phyloP scores from a whole-genome alignment of 1,140 invertebrate species.

The Oscheius sp. region DNA sequence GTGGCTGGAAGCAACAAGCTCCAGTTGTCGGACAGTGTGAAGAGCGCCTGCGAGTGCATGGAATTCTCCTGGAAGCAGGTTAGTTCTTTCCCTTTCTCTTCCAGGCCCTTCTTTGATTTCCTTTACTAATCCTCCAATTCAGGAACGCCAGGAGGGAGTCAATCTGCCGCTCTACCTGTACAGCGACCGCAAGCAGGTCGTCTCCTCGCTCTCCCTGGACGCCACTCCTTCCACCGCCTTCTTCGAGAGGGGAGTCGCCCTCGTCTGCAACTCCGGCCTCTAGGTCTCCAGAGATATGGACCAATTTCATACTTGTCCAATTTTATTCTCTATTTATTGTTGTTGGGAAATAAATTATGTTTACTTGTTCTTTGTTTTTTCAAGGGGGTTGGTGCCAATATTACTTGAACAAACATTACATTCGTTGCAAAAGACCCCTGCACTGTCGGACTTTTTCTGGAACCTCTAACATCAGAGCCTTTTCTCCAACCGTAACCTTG shows the following conservation, averaged over 20 bases:
- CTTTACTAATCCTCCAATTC: conserved; percentile 35
- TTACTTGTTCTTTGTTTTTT: too few relatives aligned
- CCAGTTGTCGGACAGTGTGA: conserved; percentile 23
- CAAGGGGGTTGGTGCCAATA: too few relatives aligned
- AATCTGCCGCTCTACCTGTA: conserved; percentile 92
- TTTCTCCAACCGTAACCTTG: too few relatives aligned
- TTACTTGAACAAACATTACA: too few relatives aligned
- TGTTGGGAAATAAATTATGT: too few relatives aligned
- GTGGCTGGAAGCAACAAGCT: conserved; percentile 28
- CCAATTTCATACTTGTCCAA: too few relatives aligned
- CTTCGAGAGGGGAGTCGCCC: conserved; percentile 92
- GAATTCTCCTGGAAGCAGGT: conserved; percentile 31
- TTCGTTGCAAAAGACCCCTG: too few relatives aligned
- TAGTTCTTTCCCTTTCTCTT: conserved; percentile 7
- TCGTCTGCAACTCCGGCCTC: conserved; percentile 50
- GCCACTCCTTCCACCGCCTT: conserved; percentile 81
- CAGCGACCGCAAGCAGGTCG: conserved; percentile 83
- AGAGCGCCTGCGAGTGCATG: background rate
- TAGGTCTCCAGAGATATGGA: too few relatives aligned
- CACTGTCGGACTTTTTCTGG: too few relatives aligned
- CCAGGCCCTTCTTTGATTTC: background rate
- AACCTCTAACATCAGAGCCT: too few relatives aligned
- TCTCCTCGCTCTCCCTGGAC: conserved; percentile 91
- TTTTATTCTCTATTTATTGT: too few relatives aligned
- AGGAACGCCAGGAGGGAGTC: conserved; percentile 44